Base-by-base conservation (phyloP, 2,888 invertebrate genomes). In the Argyresthia albistria region DNA sequence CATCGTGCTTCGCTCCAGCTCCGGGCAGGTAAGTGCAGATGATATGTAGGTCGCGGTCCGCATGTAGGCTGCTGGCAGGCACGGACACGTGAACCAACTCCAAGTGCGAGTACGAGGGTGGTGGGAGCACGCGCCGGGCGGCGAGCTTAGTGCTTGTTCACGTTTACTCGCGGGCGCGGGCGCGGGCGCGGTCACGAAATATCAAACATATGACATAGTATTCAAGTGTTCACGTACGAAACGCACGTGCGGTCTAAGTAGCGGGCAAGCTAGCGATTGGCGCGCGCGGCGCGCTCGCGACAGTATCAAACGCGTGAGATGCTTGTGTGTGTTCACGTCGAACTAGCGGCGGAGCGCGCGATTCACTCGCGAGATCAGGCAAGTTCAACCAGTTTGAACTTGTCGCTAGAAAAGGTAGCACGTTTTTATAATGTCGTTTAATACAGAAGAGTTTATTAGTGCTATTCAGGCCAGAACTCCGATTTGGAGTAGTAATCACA, bases 241-340 rank as follows among this genome's bases (percentile, higher is more conserved):
- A 25, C 25, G 25, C 25, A 25, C 25, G 56, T 58, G 59, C 60
- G 57, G 58, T 54, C 43, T 51, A 60, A 59, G 55, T 60, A 57
- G 58, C 58, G 58, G 53, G 58, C 58, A 47, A 60, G 43, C 56
- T 59, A 56, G 60, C 57, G 59, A 53, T 52, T 43, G 52, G 46
- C 57, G 57, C 60, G 48, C 25, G 54, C 48, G 51, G 46, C 51
- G 52, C 55, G 50, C 53, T 55, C 51, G 60, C 57, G 59, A 52
- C 48, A 46, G 54, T 55, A 35, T 25, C 25, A 25, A 25, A 25
- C 25, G 3, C 25, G 25, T 55, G 58, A 58, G 58, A 45, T 16
- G 57, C 59, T 59, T 59, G 55, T 56, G 59, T 58, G 60, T 60
- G 57, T 61, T 60, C 59, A 59, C 53, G 57, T 58, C 56, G 51